Percentiles rank a stretch among this genome's conserved stretches.
Evolutionary conservation across 2,888 invertebrate species (phyloP).

Genomic region (Apotomis turbidana): DNA sequence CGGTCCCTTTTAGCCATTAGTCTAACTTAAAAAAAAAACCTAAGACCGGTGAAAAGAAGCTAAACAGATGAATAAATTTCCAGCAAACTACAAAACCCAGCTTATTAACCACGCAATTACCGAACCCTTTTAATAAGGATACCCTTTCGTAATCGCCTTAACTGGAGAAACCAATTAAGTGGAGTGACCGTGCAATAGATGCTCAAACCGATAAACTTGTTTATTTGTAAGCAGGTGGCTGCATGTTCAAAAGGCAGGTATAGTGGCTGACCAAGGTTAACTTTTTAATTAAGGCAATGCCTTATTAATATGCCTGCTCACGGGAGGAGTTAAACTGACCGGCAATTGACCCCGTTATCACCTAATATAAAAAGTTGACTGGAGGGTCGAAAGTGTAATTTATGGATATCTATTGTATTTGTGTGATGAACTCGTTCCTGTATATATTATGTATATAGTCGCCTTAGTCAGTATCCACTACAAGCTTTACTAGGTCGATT

Average conservation of each 20-base stretch:
- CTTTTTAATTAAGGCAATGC: slow-evolving; percentile 42
- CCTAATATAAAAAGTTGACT: too few species aligned
- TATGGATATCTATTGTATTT: too few species aligned
- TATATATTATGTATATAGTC: too few species aligned
- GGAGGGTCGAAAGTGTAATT: too few species aligned
- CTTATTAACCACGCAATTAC: slow-evolving; percentile 43
- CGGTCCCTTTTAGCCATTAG: too few species aligned
- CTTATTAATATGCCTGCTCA: slow-evolving; percentile 32
- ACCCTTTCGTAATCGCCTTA: slow-evolving; percentile 43
- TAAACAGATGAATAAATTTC: too few species aligned
- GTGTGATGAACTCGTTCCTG: too few species aligned
- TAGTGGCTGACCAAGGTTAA: slow-evolving; percentile 32
- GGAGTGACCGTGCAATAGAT: slow-evolving; percentile 57
- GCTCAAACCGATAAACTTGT: slow-evolving; percentile 46
- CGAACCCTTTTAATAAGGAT: slow-evolving; percentile 46
- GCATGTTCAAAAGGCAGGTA: slow-evolving; percentile 40
- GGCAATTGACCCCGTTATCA: too few species aligned
- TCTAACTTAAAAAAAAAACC: too few species aligned
- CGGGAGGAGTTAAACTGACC: background rate
- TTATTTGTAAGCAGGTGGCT: slow-evolving; percentile 47
- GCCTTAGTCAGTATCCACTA: too few species aligned
- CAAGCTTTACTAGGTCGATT: too few species aligned
- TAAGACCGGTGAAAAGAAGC: too few species aligned
- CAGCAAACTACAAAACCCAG: slow-evolving; percentile 18
- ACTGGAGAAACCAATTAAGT: slow-evolving; percentile 53